Base-by-base conservation (phyloP, 2,888 invertebrate species). In the Abscondita cerata region DNA sequence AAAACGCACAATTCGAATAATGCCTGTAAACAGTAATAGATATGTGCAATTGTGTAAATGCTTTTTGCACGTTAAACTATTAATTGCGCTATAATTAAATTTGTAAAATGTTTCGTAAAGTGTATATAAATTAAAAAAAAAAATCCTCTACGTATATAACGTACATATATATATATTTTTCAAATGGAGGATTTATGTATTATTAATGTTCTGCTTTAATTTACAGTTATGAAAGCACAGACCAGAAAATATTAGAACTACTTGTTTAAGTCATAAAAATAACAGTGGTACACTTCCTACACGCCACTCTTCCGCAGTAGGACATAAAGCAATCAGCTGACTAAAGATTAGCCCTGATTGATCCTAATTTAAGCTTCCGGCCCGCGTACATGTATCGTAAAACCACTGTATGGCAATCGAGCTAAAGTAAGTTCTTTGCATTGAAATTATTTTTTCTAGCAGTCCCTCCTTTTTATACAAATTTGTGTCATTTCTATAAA, bases 331-430 rank as follows among this genome's bases (percentile, higher is more conserved):
- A 79, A 79, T 80, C 80, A 80, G 80, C 79, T 79, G 80, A 78
- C 78, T 75, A 73, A 74, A 77, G 77, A 80, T 80, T 80, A 77
- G 76, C 75, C 76, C 71, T 80, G 80, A 80, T 80, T 80, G 79
- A 75, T 78, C 78, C 77, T 80, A 80, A 80, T 80, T 80, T 74
- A 69, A 74, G 72, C 76, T 80, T 80, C 80, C 80, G 78, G 75
- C 75, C 72, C 64, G 69, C 63, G 66, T 70, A 71, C 68, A 66
- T 67, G 67, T 69, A 63, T 52, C 64, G 55, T 60, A 47, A 54
- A 58, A 44, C 44, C 18, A 44, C 18, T 44, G 40, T 56, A 40
- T 25, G 52, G 52, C 53, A 58, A 62, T 46, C 13, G 48, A 59
- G 58, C 51, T 52, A 64, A 58, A 59, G 63, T 56, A 58, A 60